Conservation (phyloP, 1,140 invertebrate species). For the Ips typographus region DNA sequence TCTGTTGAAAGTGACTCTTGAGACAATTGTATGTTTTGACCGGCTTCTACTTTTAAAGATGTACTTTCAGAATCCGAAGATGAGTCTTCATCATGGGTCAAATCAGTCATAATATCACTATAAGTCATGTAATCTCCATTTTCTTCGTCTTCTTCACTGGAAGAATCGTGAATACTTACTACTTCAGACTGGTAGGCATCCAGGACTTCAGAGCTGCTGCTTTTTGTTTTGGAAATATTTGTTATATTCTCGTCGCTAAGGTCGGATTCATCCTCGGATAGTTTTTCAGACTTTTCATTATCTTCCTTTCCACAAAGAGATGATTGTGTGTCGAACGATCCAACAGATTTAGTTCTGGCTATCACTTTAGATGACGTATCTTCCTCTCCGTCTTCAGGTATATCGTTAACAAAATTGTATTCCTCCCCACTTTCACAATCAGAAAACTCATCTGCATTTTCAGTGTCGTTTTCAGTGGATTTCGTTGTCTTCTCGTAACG, state of each 20-base stretch:
- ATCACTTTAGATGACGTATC: slow-evolving; percentile 45
- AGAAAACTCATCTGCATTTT: neutral
- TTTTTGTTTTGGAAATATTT: slow-evolving; percentile 19
- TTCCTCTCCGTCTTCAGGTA: slow-evolving; percentile 44
- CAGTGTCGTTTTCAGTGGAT: neutral
- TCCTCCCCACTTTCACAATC: neutral
- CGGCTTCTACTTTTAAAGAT: too few relatives aligned
- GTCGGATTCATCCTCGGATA: slow-evolving; percentile 38
- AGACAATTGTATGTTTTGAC: too few relatives aligned
- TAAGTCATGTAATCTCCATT: neutral
- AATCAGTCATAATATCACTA: neutral
- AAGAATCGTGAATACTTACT: slow-evolving; percentile 13
- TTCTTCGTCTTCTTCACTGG: slow-evolving; percentile 24
- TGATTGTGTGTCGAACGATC: slow-evolving; percentile 36
- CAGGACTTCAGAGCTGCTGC: slow-evolving; percentile 16
- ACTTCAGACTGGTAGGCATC: slow-evolving; percentile 33
- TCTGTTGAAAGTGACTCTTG: too few relatives aligned
- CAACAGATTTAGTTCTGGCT: slow-evolving; percentile 44
- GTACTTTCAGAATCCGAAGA: too few relatives aligned
- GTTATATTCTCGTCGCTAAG: slow-evolving; percentile 26
- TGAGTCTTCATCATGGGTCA: neutral
- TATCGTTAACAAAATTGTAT: slow-evolving; percentile 26
- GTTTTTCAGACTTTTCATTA: slow-evolving; percentile 30
- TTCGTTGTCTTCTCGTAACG: too few relatives aligned
- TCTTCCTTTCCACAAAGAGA: slow-evolving; percentile 35